phyloP scores from a whole-genome alignment of 2,113 vertebrate genomes.

The Thunnus maccoyii region DNA sequence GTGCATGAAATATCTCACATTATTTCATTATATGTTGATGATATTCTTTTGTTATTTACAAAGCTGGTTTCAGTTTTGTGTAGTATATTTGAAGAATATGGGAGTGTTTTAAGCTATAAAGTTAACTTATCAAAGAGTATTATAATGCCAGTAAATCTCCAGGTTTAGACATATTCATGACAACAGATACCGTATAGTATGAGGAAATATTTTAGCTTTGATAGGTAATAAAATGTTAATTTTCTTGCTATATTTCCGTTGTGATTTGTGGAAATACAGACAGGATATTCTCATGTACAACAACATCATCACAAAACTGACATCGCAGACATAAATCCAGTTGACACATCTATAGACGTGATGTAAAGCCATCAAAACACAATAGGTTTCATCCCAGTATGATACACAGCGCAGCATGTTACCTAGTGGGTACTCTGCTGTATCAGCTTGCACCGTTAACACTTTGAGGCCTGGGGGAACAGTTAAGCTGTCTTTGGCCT shows the following conservation, averaged over 20 bases:
- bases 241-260: not conserved
- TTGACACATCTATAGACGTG: constrained; percentile 4
- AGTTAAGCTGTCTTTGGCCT: constrained; percentile 67
- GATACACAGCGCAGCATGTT: constrained; percentile 48
- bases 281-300: not conserved
- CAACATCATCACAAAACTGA: constrained; percentile 4
- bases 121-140: not conserved
- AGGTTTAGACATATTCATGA: not conserved
- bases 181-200: not conserved
- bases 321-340: constrained; percentile 22
- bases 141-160: not conserved
- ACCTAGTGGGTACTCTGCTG: constrained; percentile 32
- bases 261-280: constrained; percentile 6
- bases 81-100: not conserved
- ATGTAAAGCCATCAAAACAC: constrained; percentile 55
- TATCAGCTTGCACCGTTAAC: constrained; percentile 60
- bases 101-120: not conserved
- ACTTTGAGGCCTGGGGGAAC: constrained; percentile 65
- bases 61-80: not conserved
- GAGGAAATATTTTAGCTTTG: not conserved
- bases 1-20: too few relatives aligned
- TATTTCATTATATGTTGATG: not conserved
- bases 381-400: constrained; percentile 35
- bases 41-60: not conserved
- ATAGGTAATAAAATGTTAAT: constrained; percentile 28